Conservation (phyloP, 2,888 invertebrate species). For the Chrysodeixis includens region DNA sequence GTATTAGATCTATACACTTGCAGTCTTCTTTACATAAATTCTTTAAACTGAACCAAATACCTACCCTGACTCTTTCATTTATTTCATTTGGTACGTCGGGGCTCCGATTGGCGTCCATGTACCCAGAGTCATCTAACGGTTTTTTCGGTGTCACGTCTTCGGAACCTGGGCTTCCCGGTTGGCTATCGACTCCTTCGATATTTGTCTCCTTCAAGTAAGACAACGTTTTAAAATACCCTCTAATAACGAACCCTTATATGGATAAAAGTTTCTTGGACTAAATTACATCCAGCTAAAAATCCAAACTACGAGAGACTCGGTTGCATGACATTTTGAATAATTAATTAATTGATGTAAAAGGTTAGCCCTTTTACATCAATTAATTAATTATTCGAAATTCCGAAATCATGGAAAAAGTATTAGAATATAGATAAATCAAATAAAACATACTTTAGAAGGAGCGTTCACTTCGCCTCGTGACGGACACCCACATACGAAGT, state of each 20-base stretch:
- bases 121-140: conserved; percentile 75
- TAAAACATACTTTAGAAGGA: conserved; percentile 24
- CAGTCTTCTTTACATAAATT: no score
- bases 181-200: neutral
- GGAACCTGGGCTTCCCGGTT: neutral
- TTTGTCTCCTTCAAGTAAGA: neutral
- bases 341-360: no score
- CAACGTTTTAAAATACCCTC: neutral
- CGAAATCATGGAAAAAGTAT: neutral
- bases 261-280: no score
- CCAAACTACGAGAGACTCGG: no score
- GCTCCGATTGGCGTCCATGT: conserved; percentile 64
- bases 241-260: no score
- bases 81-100: conserved; percentile 56
- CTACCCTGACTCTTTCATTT: conserved; percentile 61
- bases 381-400: no score
- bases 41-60: no score
- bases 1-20: no score
- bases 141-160: conserved; percentile 46
- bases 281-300: no score
- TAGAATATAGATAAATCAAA: no score
- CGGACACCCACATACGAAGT: conserved; percentile 3
- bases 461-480: neutral
- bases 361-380: no score
- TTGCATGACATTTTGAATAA: no score